Conservation (phyloP, 2,888 invertebrate genomes). For the Pseudococcus longispinus region DNA sequence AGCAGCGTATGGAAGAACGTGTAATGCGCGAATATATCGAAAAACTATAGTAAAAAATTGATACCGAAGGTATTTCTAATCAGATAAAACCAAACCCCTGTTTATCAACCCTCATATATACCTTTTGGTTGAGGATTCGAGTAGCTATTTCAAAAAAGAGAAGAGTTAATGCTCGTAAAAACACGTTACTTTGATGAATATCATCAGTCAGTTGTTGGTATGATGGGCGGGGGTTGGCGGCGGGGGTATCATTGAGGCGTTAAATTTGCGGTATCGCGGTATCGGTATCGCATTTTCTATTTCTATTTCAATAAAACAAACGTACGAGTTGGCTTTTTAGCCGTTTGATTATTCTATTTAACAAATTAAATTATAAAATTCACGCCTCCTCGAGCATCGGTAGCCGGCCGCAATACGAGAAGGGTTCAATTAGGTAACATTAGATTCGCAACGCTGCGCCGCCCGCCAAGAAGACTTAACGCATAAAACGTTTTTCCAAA, state of each 20-base stretch:
- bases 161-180: slow-evolving; percentile 8
- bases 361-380: slow-evolving; percentile 44
- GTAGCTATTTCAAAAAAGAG: not conserved
- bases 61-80: not conserved
- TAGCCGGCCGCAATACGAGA: not conserved
- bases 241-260: not conserved
- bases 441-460: slow-evolving; percentile 3
- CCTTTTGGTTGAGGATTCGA: not conserved
- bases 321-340: slow-evolving; percentile 13
- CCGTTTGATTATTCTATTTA: slow-evolving; percentile 39
- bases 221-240: not conserved
- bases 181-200: slow-evolving; percentile 22
- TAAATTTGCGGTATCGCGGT: slow-evolving; percentile 23
- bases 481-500: slow-evolving; percentile 32
- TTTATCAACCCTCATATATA: not conserved
- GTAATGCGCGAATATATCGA: not conserved
- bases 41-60: not conserved
- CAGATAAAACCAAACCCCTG: not conserved
- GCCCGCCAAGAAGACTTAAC: not conserved
- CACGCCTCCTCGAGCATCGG: slow-evolving; percentile 19
- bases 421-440: slow-evolving; percentile 41
- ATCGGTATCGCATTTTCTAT: not conserved
- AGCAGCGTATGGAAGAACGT: not conserved
- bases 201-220: not conserved
- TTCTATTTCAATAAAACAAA: slow-evolving; percentile 28